Conservation (phyloP, 2,888 invertebrate species). For the Venusia cambrica region DNA sequence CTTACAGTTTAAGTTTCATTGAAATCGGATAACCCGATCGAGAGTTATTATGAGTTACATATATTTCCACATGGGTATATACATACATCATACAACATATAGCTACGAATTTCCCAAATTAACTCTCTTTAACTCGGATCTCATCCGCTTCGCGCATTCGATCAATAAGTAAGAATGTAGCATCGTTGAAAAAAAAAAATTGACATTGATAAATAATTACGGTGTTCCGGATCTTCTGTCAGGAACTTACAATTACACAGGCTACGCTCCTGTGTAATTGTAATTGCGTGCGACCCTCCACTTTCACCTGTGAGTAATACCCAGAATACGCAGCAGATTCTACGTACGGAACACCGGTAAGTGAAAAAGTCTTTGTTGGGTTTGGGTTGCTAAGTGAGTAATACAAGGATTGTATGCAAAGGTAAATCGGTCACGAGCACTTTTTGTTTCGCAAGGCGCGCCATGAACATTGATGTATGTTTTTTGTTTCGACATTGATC, state of each 20-base stretch:
- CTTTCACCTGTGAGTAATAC: slow-evolving; percentile 18
- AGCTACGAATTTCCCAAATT: too few relatives aligned
- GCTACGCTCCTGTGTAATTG: too few relatives aligned
- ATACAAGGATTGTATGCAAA: slow-evolving; percentile 22
- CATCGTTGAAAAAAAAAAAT: too few relatives aligned
- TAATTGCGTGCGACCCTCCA: slow-evolving; percentile 21
- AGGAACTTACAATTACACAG: slow-evolving; percentile 3
- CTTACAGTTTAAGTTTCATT: too few relatives aligned
- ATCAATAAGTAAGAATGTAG: too few relatives aligned
- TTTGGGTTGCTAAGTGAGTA: slow-evolving; percentile 31
- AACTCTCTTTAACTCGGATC: too few relatives aligned
- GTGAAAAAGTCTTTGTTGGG: slow-evolving; percentile 16
- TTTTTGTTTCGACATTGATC: slow-evolving; percentile 16
- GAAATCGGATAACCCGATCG: too few relatives aligned
- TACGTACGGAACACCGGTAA: slow-evolving; percentile 1
- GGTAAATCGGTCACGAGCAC: slow-evolving; percentile 25
- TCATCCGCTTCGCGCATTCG: too few relatives aligned
- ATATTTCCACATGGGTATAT: too few relatives aligned
- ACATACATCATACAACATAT: too few relatives aligned
- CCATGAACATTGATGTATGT: slow-evolving; percentile 20
- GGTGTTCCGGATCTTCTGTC: slow-evolving; percentile 5
- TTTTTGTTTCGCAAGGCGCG: slow-evolving; percentile 22
- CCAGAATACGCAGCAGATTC: slow-evolving; percentile 12
- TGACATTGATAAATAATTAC: too few relatives aligned
- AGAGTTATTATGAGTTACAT: too few relatives aligned